phyloP scores from a whole-genome alignment of 2,888 invertebrate species.

The Electrophaes corylata region DNA sequence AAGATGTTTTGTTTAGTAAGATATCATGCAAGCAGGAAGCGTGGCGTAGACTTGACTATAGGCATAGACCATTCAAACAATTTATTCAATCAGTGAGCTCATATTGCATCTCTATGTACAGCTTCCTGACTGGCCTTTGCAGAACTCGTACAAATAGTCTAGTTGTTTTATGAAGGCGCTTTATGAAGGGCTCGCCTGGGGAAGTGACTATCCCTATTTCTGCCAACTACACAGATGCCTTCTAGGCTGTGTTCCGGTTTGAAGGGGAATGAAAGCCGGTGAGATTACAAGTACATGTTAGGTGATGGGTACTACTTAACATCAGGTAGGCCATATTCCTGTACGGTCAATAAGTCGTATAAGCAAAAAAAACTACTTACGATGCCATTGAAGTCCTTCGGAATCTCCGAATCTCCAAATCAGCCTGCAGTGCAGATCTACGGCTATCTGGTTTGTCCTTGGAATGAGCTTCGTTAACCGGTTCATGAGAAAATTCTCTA shows the following conservation, averaged over 20 bases:
- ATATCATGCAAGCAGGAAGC: not conserved
- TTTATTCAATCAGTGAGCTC: slow-evolving; percentile 9
- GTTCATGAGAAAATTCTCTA: slow-evolving; percentile 82
- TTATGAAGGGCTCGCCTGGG: too few relatives aligned
- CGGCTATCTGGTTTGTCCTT: slow-evolving; percentile 83
- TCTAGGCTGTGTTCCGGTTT: too few relatives aligned
- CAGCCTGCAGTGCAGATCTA: slow-evolving; percentile 86
- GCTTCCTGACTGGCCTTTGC: not conserved
- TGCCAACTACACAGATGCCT: too few relatives aligned
- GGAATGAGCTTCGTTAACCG: slow-evolving; percentile 84
- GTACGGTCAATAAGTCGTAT: too few relatives aligned
- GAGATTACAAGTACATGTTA: too few relatives aligned
- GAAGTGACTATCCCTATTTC: too few relatives aligned
- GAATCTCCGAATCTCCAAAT: slow-evolving; percentile 85
- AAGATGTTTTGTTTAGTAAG: not conserved
- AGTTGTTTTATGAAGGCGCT: too few relatives aligned
- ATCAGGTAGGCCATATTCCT: too few relatives aligned
- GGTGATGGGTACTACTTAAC: too few relatives aligned
- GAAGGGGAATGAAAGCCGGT: too few relatives aligned
- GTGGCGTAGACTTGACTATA: not conserved
- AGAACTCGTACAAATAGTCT: not conserved
- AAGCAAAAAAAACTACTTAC: slow-evolving; percentile 65
- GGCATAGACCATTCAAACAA: slow-evolving; percentile 4
- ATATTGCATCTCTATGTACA: not conserved
- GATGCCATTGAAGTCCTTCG: slow-evolving; percentile 83